Conservation (phyloP, 2,113 vertebrate genomes). For the Elgaria multicarinata region DNA sequence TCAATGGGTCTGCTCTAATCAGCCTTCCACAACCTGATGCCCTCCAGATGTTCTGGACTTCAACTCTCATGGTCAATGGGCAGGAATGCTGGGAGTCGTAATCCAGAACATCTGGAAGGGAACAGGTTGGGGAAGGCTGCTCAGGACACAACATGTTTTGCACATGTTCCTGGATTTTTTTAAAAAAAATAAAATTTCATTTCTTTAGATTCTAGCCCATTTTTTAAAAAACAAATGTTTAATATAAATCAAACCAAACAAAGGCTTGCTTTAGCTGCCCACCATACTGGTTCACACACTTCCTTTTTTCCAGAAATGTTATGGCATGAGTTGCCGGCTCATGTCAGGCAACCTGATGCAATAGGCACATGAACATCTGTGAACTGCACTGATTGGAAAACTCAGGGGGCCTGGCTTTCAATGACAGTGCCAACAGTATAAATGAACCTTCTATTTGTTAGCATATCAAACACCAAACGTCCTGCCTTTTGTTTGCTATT, state of each 20-base stretch:
- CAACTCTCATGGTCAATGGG: too few relatives aligned
- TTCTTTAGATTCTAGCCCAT: not conserved
- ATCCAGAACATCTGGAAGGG: too few relatives aligned
- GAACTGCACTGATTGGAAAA: not conserved
- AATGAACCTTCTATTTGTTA: not conserved
- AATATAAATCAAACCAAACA: not conserved
- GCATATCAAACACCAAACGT: not conserved
- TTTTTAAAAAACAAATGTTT: not conserved
- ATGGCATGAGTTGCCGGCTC: not conserved
- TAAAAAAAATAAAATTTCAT: not conserved
- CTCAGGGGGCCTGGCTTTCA: not conserved
- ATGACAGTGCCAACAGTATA: not conserved
- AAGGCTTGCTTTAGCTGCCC: not conserved
- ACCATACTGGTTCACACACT: not conserved
- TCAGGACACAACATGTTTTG: not conserved
- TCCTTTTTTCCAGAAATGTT: not conserved
- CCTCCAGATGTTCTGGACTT: too few relatives aligned
- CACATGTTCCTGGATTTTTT: not conserved
- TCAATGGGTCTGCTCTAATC: too few relatives aligned
- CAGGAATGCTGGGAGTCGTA: too few relatives aligned
- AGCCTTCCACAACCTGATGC: too few relatives aligned
- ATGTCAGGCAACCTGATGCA: not conserved
- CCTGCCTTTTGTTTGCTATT: not conserved
- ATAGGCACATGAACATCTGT: not conserved
- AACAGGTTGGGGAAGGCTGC: not conserved